phyloP scores from a whole-genome alignment of 2,888 invertebrate species.

The Ectemnius cavifrons region DNA sequence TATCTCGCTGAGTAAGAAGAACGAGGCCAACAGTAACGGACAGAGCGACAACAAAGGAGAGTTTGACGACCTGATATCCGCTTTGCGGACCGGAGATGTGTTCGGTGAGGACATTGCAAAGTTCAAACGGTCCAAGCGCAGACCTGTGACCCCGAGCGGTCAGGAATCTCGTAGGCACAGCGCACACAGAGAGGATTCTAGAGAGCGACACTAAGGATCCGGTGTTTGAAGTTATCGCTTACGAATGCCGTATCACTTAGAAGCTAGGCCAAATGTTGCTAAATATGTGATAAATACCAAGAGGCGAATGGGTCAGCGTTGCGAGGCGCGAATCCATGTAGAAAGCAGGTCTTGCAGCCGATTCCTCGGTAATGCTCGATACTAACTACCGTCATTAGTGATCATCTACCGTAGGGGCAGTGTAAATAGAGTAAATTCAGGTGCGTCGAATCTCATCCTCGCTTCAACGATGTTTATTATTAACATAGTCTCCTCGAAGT shows the following conservation, averaged over 20 bases:
- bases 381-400: background rate
- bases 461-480: too few relatives aligned
- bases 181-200: conserved; percentile 84
- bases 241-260: too few relatives aligned
- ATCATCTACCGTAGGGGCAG: conserved; percentile 9
- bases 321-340: too few relatives aligned
- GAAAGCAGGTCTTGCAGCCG: too few relatives aligned
- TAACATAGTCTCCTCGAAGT: too few relatives aligned
- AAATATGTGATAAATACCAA: too few relatives aligned
- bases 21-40: conserved; percentile 81
- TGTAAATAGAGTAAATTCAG: conserved; percentile 31
- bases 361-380: too few relatives aligned
- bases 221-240: too few relatives aligned
- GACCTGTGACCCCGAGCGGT: conserved; percentile 80
- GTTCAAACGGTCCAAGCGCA: conserved; percentile 88
- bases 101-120: conserved; percentile 98
- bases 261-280: too few relatives aligned
- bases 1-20: conserved; percentile 85
- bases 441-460: too few relatives aligned
- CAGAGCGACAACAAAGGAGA: conserved; percentile 86
- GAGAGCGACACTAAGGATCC: conserved; percentile 79
- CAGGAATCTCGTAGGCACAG: conserved; percentile 83
- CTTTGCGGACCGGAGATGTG: conserved; percentile 94
- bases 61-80: conserved; percentile 97
- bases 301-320: too few relatives aligned